A percentile compares a stretch with the other conserved stretches of the same genome.
phyloP scores from a whole-genome alignment of 2,797 vertebrate species.

The Geotrypetes seraphini region DNA sequence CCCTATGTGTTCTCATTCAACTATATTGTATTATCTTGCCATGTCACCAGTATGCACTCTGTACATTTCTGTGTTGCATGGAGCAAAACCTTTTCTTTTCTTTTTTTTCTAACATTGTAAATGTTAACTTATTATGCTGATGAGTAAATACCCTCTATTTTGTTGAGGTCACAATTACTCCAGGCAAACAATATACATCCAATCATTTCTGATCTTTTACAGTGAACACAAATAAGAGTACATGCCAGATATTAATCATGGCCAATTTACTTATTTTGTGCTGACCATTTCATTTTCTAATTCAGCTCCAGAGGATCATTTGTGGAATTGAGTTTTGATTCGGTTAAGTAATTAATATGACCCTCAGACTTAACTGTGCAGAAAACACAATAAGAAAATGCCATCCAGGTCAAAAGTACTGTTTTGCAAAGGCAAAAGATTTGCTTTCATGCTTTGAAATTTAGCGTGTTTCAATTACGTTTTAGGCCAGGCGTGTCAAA shows the following conservation, averaged over 20 bases:
- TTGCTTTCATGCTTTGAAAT: too few species aligned
- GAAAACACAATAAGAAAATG: not conserved
- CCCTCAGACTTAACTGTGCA: not conserved
- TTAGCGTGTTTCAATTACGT: too few species aligned
- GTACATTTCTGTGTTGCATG: too few species aligned
- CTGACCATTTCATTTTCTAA: not conserved
- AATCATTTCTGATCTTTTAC: not conserved
- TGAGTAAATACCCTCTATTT: too few species aligned
- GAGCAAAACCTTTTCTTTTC: too few species aligned
- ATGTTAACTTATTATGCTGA: too few species aligned
- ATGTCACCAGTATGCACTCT: too few species aligned
- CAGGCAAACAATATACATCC: not conserved
- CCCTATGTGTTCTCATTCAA: too few species aligned
- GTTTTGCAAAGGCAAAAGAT: rapidly evolving
- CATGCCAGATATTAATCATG: not conserved
- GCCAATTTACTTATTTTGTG: rapidly evolving
- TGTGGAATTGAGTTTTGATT: not conserved
- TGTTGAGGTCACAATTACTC: too few species aligned
- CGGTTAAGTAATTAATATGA: not conserved
- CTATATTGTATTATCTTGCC: too few species aligned
- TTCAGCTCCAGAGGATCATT: not conserved
- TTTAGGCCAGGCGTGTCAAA: too few species aligned
- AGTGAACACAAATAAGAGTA: not conserved
- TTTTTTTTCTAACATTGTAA: too few species aligned
- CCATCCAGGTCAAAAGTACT: not conserved